Conservation (phyloP, 2,113 vertebrate genomes). For the Daubentonia madagascariensis region DNA sequence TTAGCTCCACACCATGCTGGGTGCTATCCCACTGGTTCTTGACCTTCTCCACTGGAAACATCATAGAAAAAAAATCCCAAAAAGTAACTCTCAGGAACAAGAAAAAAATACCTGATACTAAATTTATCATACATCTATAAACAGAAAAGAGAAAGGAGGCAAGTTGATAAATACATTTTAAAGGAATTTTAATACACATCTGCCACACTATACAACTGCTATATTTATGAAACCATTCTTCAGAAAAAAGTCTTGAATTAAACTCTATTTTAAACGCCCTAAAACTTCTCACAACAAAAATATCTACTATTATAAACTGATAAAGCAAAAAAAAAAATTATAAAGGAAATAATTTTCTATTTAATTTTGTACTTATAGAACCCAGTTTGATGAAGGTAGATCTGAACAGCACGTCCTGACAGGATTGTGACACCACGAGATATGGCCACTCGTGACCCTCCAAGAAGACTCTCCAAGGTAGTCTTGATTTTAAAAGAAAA, state of each 20-base stretch:
- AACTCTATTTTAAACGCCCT: neutral
- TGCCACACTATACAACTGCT: neutral
- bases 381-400: neutral
- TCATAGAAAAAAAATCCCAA: neutral
- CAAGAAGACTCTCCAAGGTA: neutral
- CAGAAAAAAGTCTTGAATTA: neutral
- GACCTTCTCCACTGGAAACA: conserved; percentile 91
- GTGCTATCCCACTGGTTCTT: conserved; percentile 95
- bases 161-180: neutral
- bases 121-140: neutral
- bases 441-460: neutral
- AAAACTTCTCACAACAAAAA: conserved; percentile 10
- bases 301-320: neutral
- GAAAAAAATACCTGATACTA: neutral
- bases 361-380: neutral
- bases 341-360: neutral
- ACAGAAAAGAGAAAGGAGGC: neutral
- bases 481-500: neutral
- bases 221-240: neutral
- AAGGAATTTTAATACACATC: neutral
- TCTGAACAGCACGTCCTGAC: neutral
- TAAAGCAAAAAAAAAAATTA: neutral
- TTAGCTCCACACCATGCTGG: conserved; percentile 90
- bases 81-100: neutral
- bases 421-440: neutral